Evolutionary conservation across 1,140 invertebrate genomes (phyloP).

Genomic region (Pseudomyrmex gracilis): DNA sequence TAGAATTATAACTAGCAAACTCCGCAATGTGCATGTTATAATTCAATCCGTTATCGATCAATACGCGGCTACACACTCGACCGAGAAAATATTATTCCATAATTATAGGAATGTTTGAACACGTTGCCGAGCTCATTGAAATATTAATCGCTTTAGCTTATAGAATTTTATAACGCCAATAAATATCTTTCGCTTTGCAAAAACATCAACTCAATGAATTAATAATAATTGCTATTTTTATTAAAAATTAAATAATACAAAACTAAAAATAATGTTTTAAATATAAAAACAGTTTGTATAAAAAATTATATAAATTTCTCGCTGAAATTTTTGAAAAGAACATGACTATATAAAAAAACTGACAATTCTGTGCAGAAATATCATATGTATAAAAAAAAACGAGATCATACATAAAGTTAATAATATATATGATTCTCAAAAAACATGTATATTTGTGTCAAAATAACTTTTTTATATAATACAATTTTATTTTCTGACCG

Average conservation of each 20-base stretch:
- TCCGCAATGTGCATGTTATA: conserved; percentile 40
- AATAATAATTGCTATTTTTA: conserved; percentile 24
- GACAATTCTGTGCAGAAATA: no score
- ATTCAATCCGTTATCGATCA: conserved; percentile 55
- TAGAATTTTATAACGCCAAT: conserved; percentile 37
- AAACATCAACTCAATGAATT: conserved; percentile 32
- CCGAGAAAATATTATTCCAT: conserved; percentile 59
- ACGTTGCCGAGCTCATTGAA: conserved; percentile 51
- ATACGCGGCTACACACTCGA: conserved; percentile 25
- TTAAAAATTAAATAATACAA: conserved; percentile 2
- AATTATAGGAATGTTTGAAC: conserved; percentile 55
- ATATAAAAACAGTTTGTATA: background rate
- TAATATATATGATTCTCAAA: no score
- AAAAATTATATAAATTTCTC: background rate
- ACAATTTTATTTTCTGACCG: no score
- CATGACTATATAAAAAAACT: background rate
- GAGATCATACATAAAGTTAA: no score
- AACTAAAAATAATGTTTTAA: background rate
- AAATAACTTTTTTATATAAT: no score
- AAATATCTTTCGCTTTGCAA: conserved; percentile 1
- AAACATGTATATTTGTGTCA: no score
- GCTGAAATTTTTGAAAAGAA: background rate
- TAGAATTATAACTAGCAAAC: conserved; percentile 48
- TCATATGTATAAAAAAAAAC: no score
- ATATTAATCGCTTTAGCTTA: conserved; percentile 50